Conservation (phyloP, 2,797 vertebrate species). For the Carduelis carduelis region DNA sequence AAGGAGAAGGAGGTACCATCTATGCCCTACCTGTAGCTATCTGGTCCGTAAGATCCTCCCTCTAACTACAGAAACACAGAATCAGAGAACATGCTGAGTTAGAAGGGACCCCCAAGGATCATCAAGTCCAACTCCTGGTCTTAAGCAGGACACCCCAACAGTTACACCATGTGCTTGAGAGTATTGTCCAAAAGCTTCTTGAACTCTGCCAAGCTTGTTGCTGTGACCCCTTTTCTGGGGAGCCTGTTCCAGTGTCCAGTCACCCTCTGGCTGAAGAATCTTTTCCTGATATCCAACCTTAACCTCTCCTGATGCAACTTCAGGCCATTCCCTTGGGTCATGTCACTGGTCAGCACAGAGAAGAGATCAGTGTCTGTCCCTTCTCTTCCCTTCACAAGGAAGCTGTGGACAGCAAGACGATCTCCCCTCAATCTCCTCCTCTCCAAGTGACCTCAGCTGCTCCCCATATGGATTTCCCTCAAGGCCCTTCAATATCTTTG, state of each 20-base stretch:
- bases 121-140: not conserved
- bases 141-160: not conserved
- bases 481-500: not conserved
- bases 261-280: not conserved
- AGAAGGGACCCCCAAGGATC: not conserved
- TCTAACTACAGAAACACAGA: not conserved
- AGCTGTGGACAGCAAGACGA: not conserved
- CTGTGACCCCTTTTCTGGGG: not conserved
- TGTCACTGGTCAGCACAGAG: not conserved
- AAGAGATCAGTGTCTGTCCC: not conserved
- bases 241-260: not conserved
- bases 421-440: not conserved
- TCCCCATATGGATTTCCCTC: not conserved
- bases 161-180: not conserved
- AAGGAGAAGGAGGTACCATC: not conserved
- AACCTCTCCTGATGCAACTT: not conserved
- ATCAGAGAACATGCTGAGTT: not conserved
- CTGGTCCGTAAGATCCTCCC: not conserved
- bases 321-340: not conserved
- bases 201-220: not conserved
- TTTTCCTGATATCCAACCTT: not conserved
- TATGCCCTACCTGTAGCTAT: rapidly evolving
- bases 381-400: rapidly evolving
- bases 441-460: not conserved
- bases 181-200: not conserved